Conservation (phyloP, 2,113 vertebrate genomes). For the Lophochroa leadbeateri region DNA sequence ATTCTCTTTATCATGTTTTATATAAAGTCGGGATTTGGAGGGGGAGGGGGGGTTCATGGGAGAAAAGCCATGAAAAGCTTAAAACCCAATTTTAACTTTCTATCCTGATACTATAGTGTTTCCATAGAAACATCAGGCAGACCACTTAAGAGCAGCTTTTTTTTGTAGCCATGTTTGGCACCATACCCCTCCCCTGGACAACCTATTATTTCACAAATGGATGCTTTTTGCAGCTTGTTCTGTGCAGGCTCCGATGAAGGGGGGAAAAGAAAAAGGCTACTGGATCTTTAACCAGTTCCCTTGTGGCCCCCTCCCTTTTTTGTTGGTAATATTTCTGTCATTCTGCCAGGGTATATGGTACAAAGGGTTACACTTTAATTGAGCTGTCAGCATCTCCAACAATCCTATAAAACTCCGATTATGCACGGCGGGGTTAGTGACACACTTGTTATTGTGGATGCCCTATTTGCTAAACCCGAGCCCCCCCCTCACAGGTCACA, state of each 20-base stretch:
- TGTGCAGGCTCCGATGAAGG: constrained; percentile 12
- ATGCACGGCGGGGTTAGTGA: constrained; percentile 81
- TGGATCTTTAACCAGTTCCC: constrained; percentile 72
- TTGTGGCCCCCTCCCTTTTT: constrained; percentile 69
- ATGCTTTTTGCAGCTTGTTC: constrained; percentile 49
- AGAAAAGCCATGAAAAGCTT: background rate
- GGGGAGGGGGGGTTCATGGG: background rate
- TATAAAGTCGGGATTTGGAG: background rate
- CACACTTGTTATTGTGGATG: constrained; percentile 83
- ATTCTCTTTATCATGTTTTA: background rate
- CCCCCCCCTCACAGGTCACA: constrained; percentile 76
- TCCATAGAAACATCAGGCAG: constrained; percentile 73
- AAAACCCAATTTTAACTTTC: constrained; percentile 66
- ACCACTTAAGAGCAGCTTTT: constrained; percentile 44
- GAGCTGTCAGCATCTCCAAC: constrained; percentile 81
- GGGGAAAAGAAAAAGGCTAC: constrained; percentile 39
- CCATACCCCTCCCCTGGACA: constrained; percentile 37
- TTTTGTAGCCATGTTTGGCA: constrained; percentile 33
- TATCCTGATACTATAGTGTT: constrained; percentile 56
- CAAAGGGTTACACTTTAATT: constrained; percentile 84
- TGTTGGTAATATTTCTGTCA: constrained; percentile 79
- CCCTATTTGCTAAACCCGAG: constrained; percentile 81
- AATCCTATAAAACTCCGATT: constrained; percentile 80
- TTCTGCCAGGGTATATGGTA: constrained; percentile 69
- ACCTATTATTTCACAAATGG: constrained; percentile 54